These are phyloP conservation scores for Archocentrus centrarchus DNA, from an alignment of 2,113 vertebrate genomes.

Conservation along the genomic window DNA sequence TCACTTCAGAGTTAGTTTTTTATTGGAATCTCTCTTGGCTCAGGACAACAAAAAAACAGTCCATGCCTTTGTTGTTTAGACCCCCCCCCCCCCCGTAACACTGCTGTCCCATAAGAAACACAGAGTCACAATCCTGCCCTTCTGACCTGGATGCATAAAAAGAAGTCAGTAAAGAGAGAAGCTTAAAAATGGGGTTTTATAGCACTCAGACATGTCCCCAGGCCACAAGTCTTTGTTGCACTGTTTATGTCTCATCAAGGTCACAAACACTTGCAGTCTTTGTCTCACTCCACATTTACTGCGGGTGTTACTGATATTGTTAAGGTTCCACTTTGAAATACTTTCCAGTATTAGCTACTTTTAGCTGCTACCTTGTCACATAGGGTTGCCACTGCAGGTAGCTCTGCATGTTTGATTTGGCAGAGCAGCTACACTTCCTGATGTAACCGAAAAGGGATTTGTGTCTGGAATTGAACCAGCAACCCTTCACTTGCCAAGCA, in stretches of 20 bases:
- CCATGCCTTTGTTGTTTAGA: conserved; percentile 38
- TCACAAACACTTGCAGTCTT: neutral
- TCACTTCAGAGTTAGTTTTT: conserved; percentile 53
- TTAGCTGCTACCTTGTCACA: neutral
- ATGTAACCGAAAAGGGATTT: neutral
- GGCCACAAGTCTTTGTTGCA: neutral
- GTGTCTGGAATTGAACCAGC: neutral
- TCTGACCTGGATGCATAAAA: conserved; percentile 24
- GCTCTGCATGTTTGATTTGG: neutral
- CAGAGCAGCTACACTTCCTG: neutral
- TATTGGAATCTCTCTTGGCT: conserved; percentile 48
- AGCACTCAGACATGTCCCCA: conserved; percentile 7
- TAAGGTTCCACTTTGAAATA: neutral
- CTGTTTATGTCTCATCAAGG: conserved; percentile 31
- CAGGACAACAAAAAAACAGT: conserved; percentile 26
- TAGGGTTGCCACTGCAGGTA: neutral
- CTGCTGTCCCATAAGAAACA: conserved; percentile 3
- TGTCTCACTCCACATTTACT: neutral
- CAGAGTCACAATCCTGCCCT: neutral
- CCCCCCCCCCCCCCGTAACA: conserved; percentile 14
- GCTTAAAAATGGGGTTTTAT: conserved; percentile 17
- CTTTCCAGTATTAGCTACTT: neutral
- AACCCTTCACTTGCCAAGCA: neutral
- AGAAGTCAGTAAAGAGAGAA: conserved; percentile 31
- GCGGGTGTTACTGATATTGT: neutral